Evolutionary conservation across 2,888 invertebrate genomes (phyloP), one percentile per base, ranked within the genome.

Genomic region (Oscheius sp.): DNA sequence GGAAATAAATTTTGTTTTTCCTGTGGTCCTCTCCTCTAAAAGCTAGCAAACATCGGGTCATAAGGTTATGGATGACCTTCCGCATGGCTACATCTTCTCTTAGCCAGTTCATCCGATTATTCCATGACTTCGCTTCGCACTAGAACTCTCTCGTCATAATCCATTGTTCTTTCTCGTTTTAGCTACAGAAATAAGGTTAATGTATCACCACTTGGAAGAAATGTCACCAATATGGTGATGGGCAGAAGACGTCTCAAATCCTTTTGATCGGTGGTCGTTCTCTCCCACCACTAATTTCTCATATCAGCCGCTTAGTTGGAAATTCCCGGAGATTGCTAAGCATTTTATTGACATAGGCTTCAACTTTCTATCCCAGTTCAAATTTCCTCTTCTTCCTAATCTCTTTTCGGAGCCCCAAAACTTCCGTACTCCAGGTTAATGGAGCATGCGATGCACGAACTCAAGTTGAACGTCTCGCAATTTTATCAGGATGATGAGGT

Each of bases 401-500:
- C 42, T 42, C 42, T 42, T 42, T 42, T 7, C 3, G 7, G 42
- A 7, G 42, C 42, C 42, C 42, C 3, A 42, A 4, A 60, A 60
- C 37, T 60, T 60, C 37, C n/a, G n/a, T 33, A 33, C 10, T 63
- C 47, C 5, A 29, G 13, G 13, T 53, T 53, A 48, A 55, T 50
- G 35, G 68, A 75, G 33, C 74, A 74, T 42, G 74, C 60, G 50
- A 32, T 58, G 21, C 70, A 76, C 5, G 81, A 81, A 57, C 66
- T 81, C 32, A 79, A 76, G 47, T 63, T 81, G 57, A 78, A 79
- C 55, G 79, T 81, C 5, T 53, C 75, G 1, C 71, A 70, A 32
- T 79, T 81, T 37, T 76, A 77, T 48, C 65, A 73, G 50, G 74
- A 79, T 70, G 76, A 76, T 62, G 81, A 81, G 50, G 73, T 75